Evolutionary conservation across 2,888 invertebrate genomes (phyloP).

Genomic region (Caenorhabditis auriculariae): DNA sequence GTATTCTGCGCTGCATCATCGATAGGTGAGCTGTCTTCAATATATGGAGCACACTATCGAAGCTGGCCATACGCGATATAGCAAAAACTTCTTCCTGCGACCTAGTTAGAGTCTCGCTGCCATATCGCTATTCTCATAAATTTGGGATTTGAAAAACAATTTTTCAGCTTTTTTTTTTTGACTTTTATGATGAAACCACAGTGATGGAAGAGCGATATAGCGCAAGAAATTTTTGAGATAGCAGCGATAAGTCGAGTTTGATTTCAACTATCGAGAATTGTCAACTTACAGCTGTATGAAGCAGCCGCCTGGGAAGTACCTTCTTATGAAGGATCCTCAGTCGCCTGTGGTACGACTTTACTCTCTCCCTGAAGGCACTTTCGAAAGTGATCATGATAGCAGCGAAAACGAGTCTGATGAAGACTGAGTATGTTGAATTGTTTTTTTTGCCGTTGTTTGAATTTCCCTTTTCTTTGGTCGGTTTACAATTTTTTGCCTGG

Average conservation of each 20-base stretch:
- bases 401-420: conserved; percentile 76
- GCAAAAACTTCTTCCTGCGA: no score
- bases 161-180: no score
- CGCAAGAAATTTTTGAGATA: background rate
- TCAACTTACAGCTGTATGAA: conserved; percentile 47
- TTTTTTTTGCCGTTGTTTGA: conserved; percentile 1
- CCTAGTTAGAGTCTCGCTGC: no score
- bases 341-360: conserved; percentile 90
- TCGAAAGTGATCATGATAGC: conserved; percentile 85
- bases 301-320: conserved; percentile 57
- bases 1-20: conserved; percentile 88
- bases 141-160: no score
- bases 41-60: background rate
- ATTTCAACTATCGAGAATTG: background rate
- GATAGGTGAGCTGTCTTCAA: conserved; percentile 71
- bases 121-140: no score
- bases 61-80: no score
- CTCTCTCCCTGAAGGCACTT: conserved; percentile 96
- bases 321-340: conserved; percentile 56
- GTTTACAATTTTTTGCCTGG: conserved; percentile 4
- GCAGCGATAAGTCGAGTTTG: background rate
- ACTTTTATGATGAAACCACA: no score
- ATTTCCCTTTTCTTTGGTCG: conserved; percentile 9
- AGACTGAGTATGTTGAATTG: conserved; percentile 42
- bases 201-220: background rate